phyloP scores from a whole-genome alignment of 2,113 vertebrate genomes.

The Pampusana beccarii region DNA sequence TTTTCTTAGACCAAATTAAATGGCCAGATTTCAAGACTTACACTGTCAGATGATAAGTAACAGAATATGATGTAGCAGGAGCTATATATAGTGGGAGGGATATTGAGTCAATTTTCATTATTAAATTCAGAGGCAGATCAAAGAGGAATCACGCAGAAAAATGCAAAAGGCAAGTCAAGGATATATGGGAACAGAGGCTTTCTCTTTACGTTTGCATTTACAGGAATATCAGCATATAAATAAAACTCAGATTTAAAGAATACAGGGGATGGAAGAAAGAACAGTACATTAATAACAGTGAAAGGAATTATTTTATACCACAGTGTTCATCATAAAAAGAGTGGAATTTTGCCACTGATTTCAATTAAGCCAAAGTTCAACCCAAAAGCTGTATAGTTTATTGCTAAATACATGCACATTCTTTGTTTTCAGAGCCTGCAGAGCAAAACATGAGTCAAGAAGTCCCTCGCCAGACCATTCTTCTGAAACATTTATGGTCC shows the following conservation, averaged over 20 bases:
- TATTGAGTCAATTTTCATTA: slow-evolving; percentile 46
- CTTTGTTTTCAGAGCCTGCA: slow-evolving; percentile 76
- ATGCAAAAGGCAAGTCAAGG: slow-evolving; percentile 41
- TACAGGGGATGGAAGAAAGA: slow-evolving; percentile 14
- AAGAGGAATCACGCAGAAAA: slow-evolving; percentile 47
- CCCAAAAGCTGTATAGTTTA: neutral
- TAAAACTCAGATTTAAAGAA: slow-evolving; percentile 46
- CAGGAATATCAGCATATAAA: slow-evolving; percentile 48
- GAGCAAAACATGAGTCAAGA: slow-evolving; percentile 71
- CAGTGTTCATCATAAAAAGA: slow-evolving; percentile 31
- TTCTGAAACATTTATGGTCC: slow-evolving; percentile 70
- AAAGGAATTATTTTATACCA: slow-evolving; percentile 29
- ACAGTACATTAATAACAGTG: slow-evolving; percentile 12
- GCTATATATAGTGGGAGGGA: slow-evolving; percentile 22
- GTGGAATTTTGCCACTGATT: slow-evolving; percentile 54
- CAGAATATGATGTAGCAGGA: slow-evolving; percentile 61
- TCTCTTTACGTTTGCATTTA: slow-evolving; percentile 38
- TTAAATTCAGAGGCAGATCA: slow-evolving; percentile 50
- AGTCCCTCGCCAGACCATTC: slow-evolving; percentile 66
- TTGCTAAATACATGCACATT: slow-evolving; percentile 43
- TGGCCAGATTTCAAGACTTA: slow-evolving; percentile 61
- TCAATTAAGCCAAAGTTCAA: slow-evolving; percentile 44
- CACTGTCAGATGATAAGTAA: slow-evolving; percentile 57
- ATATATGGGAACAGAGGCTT: slow-evolving; percentile 29
- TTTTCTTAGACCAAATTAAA: slow-evolving; percentile 66